Evolutionary conservation across 2,888 invertebrate genomes (phyloP), one percentile per base, ranked within the genome.

Genomic region (Baronia brevicornis): DNA sequence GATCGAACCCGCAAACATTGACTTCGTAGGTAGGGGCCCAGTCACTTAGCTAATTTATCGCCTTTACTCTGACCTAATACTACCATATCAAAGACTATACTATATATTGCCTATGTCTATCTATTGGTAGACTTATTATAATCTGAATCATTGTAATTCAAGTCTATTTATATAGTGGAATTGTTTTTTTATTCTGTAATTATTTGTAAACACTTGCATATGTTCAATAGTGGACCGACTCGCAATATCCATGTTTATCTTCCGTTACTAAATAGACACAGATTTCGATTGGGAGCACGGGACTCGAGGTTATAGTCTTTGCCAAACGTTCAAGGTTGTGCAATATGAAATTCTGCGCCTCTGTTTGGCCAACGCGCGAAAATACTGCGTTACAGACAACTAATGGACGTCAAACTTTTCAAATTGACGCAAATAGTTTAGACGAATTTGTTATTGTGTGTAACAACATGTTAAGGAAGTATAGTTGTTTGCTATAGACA

Each of bases 311-410:
- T 61, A 48, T 29, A 31, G 35, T 60, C 51, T 54, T n/a, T 63
- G 88, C 91, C 71, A 89, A 4, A 5, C 7, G 65, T 71, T 79
- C 84, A 84, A 84, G 84, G 82, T 72, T 69, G 38, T 28, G 35
- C 39, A 48, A 50, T 54, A 46, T 65, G 69, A 65, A 77, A 79
- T 66, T 80, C 54, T 79, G 59, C 82, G 75, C 66, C 82, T 84
- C 60, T 58, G 60, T 84, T 84, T 78, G 79, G 77, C 72, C 46
- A 63, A 71, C 57, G 63, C 48, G 53, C 51, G 52, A 54, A 56
- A 55, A 54, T 53, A 53, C 61, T 62, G 55, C 68, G 60, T 63
- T 66, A 56, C 68, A 66, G 61, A 42, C 55, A 56, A 52, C 48
- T 32, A 41, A 37, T 43, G 47, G 39, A 69, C 73, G 69, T 73